Conservation (phyloP, 2,888 invertebrate species). For the Callyntrura guangdongensis region DNA sequence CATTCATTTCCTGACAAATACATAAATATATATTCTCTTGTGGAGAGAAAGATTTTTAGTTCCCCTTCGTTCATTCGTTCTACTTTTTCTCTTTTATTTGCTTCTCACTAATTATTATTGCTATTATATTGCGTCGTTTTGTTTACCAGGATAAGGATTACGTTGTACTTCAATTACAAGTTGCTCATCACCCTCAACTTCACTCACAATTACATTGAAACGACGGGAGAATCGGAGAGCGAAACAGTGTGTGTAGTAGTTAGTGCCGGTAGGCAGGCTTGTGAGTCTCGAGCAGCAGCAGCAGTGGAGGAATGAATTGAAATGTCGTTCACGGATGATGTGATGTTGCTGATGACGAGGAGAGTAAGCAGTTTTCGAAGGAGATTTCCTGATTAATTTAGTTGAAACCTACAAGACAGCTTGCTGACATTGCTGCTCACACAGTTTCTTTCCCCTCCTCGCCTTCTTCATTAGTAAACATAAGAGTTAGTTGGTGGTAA, state of each 20-base stretch:
- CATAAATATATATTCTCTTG: too few species aligned
- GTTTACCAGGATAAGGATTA: constrained; percentile 52
- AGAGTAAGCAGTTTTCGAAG: constrained; percentile 61
- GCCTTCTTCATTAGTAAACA: constrained; percentile 66
- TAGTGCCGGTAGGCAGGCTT: constrained; percentile 60
- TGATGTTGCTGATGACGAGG: constrained; percentile 47
- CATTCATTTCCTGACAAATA: constrained; percentile 37
- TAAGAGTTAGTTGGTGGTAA: constrained; percentile 55
- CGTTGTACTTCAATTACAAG: constrained; percentile 35
- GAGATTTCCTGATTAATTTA: constrained; percentile 78
- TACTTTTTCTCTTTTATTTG: constrained; percentile 50
- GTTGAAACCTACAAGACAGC: constrained; percentile 74
- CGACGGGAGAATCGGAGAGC: not conserved
- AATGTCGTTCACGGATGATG: constrained; percentile 63
- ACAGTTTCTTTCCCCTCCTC: constrained; percentile 45
- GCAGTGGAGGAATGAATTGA: constrained; percentile 62
- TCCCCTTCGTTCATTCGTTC: constrained; percentile 22
- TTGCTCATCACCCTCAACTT: constrained; percentile 47
- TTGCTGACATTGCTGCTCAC: constrained; percentile 71
- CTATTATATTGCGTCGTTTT: constrained; percentile 58
- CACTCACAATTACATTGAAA: not conserved
- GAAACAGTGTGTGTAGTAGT: constrained; percentile 16
- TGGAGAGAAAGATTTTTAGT: not conserved
- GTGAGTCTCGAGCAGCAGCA: too few species aligned
- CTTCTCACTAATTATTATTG: constrained; percentile 67